A percentile compares a stretch with the other conserved stretches of the same genome.
Evolutionary conservation across 2,888 invertebrate genomes (phyloP).

Genomic region (Opisthograptis luteolata): DNA sequence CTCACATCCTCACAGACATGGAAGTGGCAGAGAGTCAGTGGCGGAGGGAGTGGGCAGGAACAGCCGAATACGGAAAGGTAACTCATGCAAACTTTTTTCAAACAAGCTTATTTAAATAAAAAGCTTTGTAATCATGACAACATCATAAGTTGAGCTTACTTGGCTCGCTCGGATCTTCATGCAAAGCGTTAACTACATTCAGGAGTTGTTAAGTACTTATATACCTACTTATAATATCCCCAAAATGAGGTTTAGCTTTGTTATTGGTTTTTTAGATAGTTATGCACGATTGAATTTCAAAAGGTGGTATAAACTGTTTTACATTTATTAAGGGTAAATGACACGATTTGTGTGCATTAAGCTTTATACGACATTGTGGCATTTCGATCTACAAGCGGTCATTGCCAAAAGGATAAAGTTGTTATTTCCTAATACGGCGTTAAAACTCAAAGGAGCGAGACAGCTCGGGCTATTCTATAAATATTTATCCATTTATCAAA

Average conservation of each 20-base stretch:
- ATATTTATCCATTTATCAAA: slow-evolving; percentile 54
- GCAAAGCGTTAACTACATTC: slow-evolving; percentile 7
- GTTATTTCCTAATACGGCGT: slow-evolving; percentile 77
- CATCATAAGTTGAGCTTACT: slow-evolving; percentile 19
- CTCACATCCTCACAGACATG: slow-evolving; percentile 59
- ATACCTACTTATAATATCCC: too few relatives aligned
- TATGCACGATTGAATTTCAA: too few relatives aligned
- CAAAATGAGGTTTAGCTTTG: too few relatives aligned
- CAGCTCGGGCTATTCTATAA: slow-evolving; percentile 52
- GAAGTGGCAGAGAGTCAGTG: slow-evolving; percentile 78
- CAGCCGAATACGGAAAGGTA: slow-evolving; percentile 81
- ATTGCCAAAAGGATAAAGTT: slow-evolving; percentile 78
- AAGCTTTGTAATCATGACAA: slow-evolving; percentile 22
- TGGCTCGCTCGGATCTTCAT: slow-evolving; percentile 5
- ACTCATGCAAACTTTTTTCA: slow-evolving; percentile 36
- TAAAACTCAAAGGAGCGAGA: slow-evolving; percentile 67
- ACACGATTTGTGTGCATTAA: not conserved
- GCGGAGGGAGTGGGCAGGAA: slow-evolving; percentile 80
- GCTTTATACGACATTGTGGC: slow-evolving; percentile 44
- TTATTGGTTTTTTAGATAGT: too few relatives aligned
- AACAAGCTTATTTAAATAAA: slow-evolving; percentile 21
- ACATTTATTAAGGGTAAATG: too few relatives aligned
- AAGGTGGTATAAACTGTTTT: too few relatives aligned
- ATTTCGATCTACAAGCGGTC: slow-evolving; percentile 69
- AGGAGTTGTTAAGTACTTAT: too few relatives aligned